phyloP scores from a whole-genome alignment of 1,140 invertebrate species.

The Cotesia chilonis region DNA sequence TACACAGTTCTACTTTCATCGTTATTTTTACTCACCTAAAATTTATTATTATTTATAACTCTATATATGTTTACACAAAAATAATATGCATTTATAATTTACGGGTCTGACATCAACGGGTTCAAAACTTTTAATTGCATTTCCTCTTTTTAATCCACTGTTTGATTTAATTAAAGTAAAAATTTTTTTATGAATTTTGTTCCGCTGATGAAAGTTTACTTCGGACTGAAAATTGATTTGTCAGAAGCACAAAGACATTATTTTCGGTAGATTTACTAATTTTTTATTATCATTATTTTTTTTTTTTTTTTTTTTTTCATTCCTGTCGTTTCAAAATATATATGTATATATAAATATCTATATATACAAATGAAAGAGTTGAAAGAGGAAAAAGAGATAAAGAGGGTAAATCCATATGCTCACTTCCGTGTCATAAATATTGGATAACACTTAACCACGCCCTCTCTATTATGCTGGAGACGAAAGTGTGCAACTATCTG shows the following conservation, averaged over 20 bases:
- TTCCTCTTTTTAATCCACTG: slow-evolving; percentile 2
- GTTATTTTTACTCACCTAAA: no score
- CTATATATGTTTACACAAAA: no score
- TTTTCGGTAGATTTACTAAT: slow-evolving; percentile 1
- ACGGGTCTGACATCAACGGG: no score
- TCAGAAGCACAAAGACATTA: no score
- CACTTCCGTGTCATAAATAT: slow-evolving; percentile 18
- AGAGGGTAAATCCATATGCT: slow-evolving; percentile 6
- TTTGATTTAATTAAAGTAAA: slow-evolving; percentile 5
- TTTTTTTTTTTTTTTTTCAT: neutral
- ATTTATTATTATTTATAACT: no score
- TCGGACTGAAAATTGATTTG: no score
- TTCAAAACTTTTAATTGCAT: neutral
- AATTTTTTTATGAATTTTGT: no score
- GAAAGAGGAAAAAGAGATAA: neutral
- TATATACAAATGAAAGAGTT: no score
- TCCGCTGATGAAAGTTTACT: no score
- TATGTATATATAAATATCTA: no score
- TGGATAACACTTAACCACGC: slow-evolving; percentile 19
- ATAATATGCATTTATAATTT: no score
- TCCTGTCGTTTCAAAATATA: neutral
- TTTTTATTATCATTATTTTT: neutral
- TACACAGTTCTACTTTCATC: no score
- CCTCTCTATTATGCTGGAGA: slow-evolving; percentile 13
- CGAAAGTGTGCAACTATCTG: slow-evolving; percentile 17